Evolutionary conservation across 2,113 vertebrate genomes (phyloP).

Genomic region (Apteryx owenii): DNA sequence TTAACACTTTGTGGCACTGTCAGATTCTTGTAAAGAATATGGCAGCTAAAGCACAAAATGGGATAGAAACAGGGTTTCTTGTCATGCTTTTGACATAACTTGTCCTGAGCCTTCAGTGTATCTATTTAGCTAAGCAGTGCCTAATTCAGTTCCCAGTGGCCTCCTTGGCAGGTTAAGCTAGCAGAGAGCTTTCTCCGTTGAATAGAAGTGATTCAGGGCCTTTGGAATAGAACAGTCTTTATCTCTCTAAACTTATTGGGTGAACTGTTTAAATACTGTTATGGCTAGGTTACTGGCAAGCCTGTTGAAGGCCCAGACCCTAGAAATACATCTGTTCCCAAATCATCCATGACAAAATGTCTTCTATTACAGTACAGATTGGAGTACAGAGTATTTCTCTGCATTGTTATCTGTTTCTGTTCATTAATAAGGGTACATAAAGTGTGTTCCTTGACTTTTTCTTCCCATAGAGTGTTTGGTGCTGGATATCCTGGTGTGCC

Average conservation of each 20-base stretch:
- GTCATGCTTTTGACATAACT: accelerated
- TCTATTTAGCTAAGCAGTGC: background rate
- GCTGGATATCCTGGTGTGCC: conserved; percentile 92
- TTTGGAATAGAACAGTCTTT: background rate
- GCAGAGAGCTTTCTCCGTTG: background rate
- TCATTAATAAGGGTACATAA: accelerated
- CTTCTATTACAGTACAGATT: accelerated
- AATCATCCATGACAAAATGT: background rate
- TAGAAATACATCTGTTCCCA: background rate
- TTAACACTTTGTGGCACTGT: background rate
- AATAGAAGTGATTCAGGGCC: background rate
- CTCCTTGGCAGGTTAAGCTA: background rate
- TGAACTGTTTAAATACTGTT: background rate
- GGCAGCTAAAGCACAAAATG: background rate
- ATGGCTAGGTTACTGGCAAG: background rate
- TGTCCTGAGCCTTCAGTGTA: background rate
- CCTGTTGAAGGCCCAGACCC: background rate
- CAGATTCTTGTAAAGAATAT: background rate
- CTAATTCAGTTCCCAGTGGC: background rate
- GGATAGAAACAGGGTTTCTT: background rate
- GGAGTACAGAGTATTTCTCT: background rate
- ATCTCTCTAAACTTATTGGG: background rate
- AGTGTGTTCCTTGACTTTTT: background rate
- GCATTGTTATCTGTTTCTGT: background rate
- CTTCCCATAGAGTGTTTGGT: conserved; percentile 87